Conservation (phyloP, 2,888 invertebrate genomes). For the Catocala nupta region DNA sequence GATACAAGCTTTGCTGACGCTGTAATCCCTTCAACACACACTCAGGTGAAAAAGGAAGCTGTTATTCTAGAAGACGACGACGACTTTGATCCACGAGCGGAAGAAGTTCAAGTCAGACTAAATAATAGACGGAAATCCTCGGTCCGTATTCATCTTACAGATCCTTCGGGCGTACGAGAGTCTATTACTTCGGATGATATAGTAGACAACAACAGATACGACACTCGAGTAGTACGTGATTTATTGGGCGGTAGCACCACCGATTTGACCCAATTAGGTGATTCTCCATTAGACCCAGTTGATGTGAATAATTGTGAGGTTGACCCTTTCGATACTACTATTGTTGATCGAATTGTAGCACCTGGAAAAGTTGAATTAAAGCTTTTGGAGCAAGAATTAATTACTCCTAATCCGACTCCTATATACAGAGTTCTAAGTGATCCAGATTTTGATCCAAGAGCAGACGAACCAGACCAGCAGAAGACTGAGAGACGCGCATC, state of each 20-base stretch:
- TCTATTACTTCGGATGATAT: conserved; percentile 86
- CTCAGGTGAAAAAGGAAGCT: conserved; percentile 77
- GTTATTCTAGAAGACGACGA: conserved; percentile 81
- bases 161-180: conserved; percentile 88
- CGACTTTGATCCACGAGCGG: conserved; percentile 89
- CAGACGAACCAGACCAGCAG: conserved; percentile 82
- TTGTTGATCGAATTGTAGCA: conserved; percentile 90
- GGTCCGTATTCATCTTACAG: conserved; percentile 89
- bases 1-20: conserved; percentile 94
- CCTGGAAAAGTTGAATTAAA: conserved; percentile 93
- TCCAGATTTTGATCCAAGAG: conserved; percentile 94
- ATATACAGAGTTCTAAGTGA: conserved; percentile 88
- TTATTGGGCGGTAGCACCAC: conserved; percentile 92
- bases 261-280: conserved; percentile 90
- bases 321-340: conserved; percentile 96
- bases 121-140: conserved; percentile 83
- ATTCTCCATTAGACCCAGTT: conserved; percentile 90
- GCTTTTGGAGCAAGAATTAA: conserved; percentile 92
- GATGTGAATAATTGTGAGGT: conserved; percentile 87
- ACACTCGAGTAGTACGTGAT: conserved; percentile 86
- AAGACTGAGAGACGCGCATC: conserved; percentile 87
- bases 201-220: conserved; percentile 67
- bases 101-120: conserved; percentile 80
- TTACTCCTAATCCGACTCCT: conserved; percentile 79
- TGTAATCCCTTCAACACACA: conserved; percentile 86